Evolutionary conservation across 2,113 vertebrate genomes (phyloP), one percentile per base, ranked within the genome.

Genomic region (Crocuta crocuta): DNA sequence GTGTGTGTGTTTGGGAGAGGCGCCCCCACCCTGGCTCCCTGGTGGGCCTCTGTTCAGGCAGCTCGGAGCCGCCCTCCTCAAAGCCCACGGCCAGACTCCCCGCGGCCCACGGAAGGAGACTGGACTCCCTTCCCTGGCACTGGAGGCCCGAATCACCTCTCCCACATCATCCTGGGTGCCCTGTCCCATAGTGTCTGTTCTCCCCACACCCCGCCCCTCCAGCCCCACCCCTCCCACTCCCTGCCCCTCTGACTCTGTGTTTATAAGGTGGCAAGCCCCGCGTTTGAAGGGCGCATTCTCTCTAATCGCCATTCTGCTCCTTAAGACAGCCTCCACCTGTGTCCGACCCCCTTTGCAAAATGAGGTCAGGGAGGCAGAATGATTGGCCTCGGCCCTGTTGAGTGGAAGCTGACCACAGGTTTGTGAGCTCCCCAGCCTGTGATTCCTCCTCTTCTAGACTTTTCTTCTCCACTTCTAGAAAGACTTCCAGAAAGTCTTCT

Each of bases 131-230:
- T 48, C 45, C 24, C 26, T 0, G 10, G 71, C 80, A 55, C 3
- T 10, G 19, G 0, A 15, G n/a, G 26, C 26, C 23, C 17, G 43
- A 26, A 8, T 24, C 0, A 28, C 21, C 10, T 73, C 16, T 24
- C 23, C 53, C 71, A 7, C 0, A 0, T 23, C 24, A 35, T 16
- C 45, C 31, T 0, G 11, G 26, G 4, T 1, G 1, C 50, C 10
- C 45, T 39, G 39, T 19, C 63, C 73, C 78, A 21, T 23, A 31
- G n/a, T 26, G 35, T 53, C 81, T 80, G 78, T 31, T 71, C 88
- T 73, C 33, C 7, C 17, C 63, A n/a, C 10, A 10, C 1, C 4
- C 68, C 9, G 17, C 31, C 39, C 58, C 48, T 74, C 68, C 78
- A 87, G 71, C 5, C 3, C 43, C 23, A 33, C 24, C 63, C 7